Percentiles rank a stretch among this genome's conserved stretches.
Conservation (phyloP, 2,797 vertebrate species). For the Odontamblyopus rebecca region DNA sequence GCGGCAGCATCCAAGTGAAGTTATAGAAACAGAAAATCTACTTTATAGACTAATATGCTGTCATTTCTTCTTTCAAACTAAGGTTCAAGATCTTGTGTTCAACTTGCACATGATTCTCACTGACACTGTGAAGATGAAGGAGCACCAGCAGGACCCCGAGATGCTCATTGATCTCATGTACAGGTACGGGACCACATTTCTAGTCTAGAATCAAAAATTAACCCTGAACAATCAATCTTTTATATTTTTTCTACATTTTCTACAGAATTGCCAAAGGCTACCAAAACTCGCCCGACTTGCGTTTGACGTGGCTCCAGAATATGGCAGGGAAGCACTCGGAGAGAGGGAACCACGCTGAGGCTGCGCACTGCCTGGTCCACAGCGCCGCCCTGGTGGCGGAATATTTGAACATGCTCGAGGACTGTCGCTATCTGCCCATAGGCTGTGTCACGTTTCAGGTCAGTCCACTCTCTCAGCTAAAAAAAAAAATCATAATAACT, state of each 20-base stretch:
- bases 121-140: conserved; percentile 95
- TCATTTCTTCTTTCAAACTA: conserved; percentile 18
- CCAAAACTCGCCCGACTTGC: conserved; percentile 90
- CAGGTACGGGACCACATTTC: conserved; percentile 70
- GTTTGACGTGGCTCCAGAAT: conserved; percentile 94
- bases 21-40: not conserved
- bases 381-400: conserved; percentile 90
- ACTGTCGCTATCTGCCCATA: conserved; percentile 88
- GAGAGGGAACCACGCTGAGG: conserved; percentile 88
- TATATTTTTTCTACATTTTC: conserved; percentile 39
- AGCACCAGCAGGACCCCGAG: conserved; percentile 92
- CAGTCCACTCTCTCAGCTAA: conserved; percentile 16
- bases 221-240: not conserved
- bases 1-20: not conserved
- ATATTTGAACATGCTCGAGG: conserved; percentile 93
- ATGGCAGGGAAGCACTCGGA: conserved; percentile 91
- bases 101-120: conserved; percentile 96
- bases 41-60: conserved; percentile 1
- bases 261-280: conserved; percentile 91
- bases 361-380: conserved; percentile 91
- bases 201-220: not conserved
- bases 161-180: conserved; percentile 96
- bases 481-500: not conserved
- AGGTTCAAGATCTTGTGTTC: conserved; percentile 94
- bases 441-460: conserved; percentile 95